Evolutionary conservation across 2,113 vertebrate genomes (phyloP).

Genomic region (Sylvilagus bachmani): DNA sequence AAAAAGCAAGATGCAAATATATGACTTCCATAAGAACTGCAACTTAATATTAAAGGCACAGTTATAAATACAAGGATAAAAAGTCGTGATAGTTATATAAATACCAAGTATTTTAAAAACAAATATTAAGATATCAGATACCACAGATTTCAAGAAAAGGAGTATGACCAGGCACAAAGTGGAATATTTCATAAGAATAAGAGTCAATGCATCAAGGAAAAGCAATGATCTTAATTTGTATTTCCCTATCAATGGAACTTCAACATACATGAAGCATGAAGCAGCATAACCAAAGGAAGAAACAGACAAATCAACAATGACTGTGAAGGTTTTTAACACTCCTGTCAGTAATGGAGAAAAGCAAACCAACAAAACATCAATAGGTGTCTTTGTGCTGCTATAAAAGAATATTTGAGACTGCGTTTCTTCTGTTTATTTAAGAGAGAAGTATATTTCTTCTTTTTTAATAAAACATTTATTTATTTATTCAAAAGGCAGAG

Average conservation of each 20-base stretch:
- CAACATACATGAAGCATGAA: neutral
- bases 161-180: conserved; percentile 12
- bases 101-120: neutral
- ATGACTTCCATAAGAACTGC: neutral
- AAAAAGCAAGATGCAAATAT: neutral
- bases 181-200: neutral
- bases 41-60: conserved; percentile 26
- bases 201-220: neutral
- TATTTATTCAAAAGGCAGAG: too few relatives aligned
- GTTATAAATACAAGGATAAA: neutral
- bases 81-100: neutral
- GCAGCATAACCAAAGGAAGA: neutral
- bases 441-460: neutral
- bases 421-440: neutral
- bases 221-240: neutral
- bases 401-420: neutral
- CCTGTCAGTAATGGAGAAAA: neutral
- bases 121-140: neutral
- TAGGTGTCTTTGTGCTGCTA: neutral
- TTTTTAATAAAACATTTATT: too few relatives aligned
- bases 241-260: neutral
- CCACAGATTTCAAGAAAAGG: neutral
- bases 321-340: neutral
- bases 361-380: neutral
- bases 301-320: neutral